Base-by-base conservation (phyloP, 2,888 invertebrate species). In the Salticus scenicus region DNA sequence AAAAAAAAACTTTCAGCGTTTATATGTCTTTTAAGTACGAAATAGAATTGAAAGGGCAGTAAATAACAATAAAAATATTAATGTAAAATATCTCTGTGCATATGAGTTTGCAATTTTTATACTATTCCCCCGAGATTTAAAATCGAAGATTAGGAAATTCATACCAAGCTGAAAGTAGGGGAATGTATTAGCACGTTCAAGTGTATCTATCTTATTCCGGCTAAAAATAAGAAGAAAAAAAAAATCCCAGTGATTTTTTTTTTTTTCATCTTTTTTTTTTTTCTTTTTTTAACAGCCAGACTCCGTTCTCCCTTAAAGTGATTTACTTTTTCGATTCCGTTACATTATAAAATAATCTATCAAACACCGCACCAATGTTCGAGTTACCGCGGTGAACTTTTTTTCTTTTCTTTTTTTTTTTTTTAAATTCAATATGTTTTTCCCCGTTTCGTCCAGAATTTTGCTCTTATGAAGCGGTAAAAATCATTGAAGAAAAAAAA, bases 161-260 rank as follows among this genome's bases (percentile, higher is more conserved):
- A 73, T 73, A 77, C 78, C 57, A 20, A 37, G 31, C 83, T 77
- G 57, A 71, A 78, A 83, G 74, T 69, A 71, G n/a, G 33, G 84
- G 70, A 85, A 85, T 47, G 84, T 85, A 85, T 85, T 85, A 85
- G 79, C 84, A 85, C 79, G 78, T 85, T 67, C 79, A 79, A 42
- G 78, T 33, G 67, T 79, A 70, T 74, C 79, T 74, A 78, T 74
- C 66, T 42, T 30, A 33, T 41, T 51, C 79, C 70, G 33, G 67
- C 30, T 37, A 37, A 7, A 37, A 7, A 37, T 37, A 37, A 7
- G 10, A 7, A 37, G 4, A 37, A 7, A 37, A 7, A 37, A 7
- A 37, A 7, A 37, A 7, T 7, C 10, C 4, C 10, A 37, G 4
- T 7, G 10, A 17, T 73, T 8, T 17, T 47, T 57, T 57, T 57